Conservation (phyloP, 2,888 invertebrate genomes). For the Anarsia innoxiella region DNA sequence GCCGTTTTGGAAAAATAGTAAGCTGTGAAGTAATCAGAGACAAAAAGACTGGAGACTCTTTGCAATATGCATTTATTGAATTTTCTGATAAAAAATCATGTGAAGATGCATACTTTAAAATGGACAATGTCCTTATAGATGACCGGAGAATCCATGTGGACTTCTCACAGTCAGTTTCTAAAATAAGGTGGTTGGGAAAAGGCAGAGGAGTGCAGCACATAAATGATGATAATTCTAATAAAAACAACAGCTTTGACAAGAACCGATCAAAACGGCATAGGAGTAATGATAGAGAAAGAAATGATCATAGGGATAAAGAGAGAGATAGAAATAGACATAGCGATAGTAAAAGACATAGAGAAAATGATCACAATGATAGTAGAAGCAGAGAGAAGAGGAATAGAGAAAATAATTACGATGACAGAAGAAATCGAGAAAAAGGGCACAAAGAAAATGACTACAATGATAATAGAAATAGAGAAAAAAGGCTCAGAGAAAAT, state of each 20-base stretch:
- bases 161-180: slow-evolving; percentile 98
- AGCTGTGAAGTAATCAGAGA: slow-evolving; percentile 98
- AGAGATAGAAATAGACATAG: slow-evolving; percentile 16
- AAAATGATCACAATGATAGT: slow-evolving; percentile 9
- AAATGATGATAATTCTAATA: slow-evolving; percentile 38
- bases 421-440: slow-evolving; percentile 9
- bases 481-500: slow-evolving; percentile 12
- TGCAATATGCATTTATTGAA: slow-evolving; percentile 99
- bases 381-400: slow-evolving; percentile 1
- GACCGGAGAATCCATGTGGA: slow-evolving; percentile 99
- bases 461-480: slow-evolving; percentile 6
- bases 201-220: slow-evolving; percentile 83
- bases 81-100: slow-evolving; percentile 94
- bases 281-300: slow-evolving; percentile 21
- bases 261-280: slow-evolving; percentile 18
- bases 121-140: slow-evolving; percentile 99
- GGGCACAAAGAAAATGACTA: slow-evolving; percentile 13
- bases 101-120: slow-evolving; percentile 99
- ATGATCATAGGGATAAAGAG: slow-evolving; percentile 17
- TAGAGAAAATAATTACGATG: neutral
- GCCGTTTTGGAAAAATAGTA: slow-evolving; percentile 94
- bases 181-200: slow-evolving; percentile 93
- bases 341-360: slow-evolving; percentile 18
- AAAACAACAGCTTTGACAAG: slow-evolving; percentile 19
- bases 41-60: slow-evolving; percentile 91